Percentiles rank a stretch among this genome's conserved stretches.
Evolutionary conservation across 2,113 vertebrate species (phyloP).

Genomic region (Chloropsis hardwickii): DNA sequence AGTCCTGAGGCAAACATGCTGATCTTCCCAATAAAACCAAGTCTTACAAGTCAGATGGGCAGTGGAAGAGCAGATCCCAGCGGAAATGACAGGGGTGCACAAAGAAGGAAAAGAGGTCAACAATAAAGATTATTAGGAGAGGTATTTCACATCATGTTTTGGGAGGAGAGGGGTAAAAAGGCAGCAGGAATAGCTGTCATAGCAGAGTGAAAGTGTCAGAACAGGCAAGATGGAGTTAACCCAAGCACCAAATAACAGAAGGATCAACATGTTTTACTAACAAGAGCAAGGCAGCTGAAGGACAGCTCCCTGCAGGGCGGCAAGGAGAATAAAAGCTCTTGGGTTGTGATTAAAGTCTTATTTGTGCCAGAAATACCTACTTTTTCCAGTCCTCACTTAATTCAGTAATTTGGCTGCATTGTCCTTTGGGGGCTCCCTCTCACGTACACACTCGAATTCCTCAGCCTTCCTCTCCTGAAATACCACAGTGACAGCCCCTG

Average conservation of each 20-base stretch:
- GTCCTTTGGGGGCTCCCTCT: not conserved
- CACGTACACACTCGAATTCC: accelerated
- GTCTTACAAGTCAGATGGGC: not conserved
- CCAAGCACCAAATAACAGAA: not conserved
- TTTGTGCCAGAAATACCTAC: not conserved
- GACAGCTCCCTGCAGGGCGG: not conserved
- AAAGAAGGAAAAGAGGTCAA: not conserved
- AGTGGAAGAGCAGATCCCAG: not conserved
- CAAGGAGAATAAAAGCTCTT: not conserved
- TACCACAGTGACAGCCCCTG: not conserved
- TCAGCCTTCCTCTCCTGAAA: not conserved
- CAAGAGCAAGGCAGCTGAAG: not conserved
- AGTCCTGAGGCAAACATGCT: not conserved
- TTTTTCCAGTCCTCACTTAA: not conserved
- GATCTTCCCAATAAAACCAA: not conserved
- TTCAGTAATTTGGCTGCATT: not conserved
- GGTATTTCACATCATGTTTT: not conserved
- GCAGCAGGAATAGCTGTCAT: not conserved
- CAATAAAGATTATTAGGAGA: not conserved
- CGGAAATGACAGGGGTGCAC: not conserved
- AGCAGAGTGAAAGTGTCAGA: not conserved
- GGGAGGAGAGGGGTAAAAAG: not conserved
- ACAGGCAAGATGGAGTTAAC: not conserved
- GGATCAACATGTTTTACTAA: not conserved
- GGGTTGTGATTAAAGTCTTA: not conserved